Percentiles rank a stretch among this genome's conserved stretches.
phyloP scores from a whole-genome alignment of 1,140 invertebrate genomes.

The Drosophila seguyi region DNA sequence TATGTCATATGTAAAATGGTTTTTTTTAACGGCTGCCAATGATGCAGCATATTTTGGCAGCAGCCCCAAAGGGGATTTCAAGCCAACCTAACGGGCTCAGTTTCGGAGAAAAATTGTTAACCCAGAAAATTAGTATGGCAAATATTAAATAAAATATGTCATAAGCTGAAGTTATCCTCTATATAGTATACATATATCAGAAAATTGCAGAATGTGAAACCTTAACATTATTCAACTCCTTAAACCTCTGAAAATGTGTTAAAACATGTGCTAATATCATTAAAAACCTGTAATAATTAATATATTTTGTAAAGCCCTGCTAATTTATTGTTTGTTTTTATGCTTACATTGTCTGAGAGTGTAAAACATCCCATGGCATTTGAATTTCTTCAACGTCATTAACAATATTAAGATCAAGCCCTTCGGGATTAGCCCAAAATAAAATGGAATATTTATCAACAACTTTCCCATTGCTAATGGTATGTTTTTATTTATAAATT shows the following conservation, averaged over 20 bases:
- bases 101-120: conserved; percentile 17
- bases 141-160: conserved; percentile 4
- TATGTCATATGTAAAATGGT: conserved; percentile 58
- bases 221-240: background rate
- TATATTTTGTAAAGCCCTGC: conserved; percentile 7
- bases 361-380: background rate
- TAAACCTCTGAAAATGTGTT: conserved; percentile 11
- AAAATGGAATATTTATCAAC: conserved; percentile 47
- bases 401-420: conserved; percentile 20
- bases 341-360: background rate
- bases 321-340: conserved; percentile 19
- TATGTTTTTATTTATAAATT: conserved; percentile 50
- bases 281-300: conserved; percentile 14
- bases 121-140: conserved; percentile 8
- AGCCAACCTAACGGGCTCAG: conserved; percentile 14
- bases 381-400: conserved; percentile 4
- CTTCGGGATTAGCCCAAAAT: conserved; percentile 27
- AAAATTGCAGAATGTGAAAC: background rate
- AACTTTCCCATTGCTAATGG: conserved; percentile 48
- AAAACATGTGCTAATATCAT: conserved; percentile 11
- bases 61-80: background rate
- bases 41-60: conserved; percentile 35
- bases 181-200: background rate
- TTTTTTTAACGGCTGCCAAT: conserved; percentile 41
- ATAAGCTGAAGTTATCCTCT: background rate